phyloP scores from a whole-genome alignment of 2,113 vertebrate genomes.

The Synodontis membranacea region DNA sequence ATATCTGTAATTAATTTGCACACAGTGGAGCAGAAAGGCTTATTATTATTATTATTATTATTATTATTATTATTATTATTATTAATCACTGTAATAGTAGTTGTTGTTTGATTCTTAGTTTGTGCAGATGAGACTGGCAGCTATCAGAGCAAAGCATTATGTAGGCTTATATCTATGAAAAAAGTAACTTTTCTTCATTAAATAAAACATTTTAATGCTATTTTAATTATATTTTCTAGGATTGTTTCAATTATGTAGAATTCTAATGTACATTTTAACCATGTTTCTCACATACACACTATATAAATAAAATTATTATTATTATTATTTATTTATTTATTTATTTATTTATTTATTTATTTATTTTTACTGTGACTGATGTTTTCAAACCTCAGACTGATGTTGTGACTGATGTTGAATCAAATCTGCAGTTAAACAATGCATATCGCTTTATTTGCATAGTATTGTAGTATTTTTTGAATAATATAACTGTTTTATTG shows the following conservation, averaged over 20 bases:
- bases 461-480: too few species aligned
- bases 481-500: not conserved
- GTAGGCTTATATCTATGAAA: not conserved
- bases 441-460: not conserved
- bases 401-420: too few species aligned
- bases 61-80: not conserved
- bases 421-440: not conserved
- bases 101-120: not conserved
- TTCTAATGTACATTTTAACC: not conserved
- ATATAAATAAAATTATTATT: not conserved
- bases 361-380: not conserved
- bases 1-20: not conserved
- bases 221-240: not conserved
- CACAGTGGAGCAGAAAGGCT: not conserved
- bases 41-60: not conserved
- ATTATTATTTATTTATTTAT: too few species aligned
- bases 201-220: not conserved
- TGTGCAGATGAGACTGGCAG: constrained; percentile 1
- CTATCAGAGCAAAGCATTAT: not conserved
- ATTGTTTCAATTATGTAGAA: not conserved
- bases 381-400: too few species aligned
- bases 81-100: not conserved
- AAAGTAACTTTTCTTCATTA: too few species aligned
- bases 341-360: too few species aligned
- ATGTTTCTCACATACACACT: not conserved